Percentiles rank a stretch among this genome's conserved stretches.
phyloP scores from a whole-genome alignment of 2,113 vertebrate genomes.

The Herpetotheres cachinnans region DNA sequence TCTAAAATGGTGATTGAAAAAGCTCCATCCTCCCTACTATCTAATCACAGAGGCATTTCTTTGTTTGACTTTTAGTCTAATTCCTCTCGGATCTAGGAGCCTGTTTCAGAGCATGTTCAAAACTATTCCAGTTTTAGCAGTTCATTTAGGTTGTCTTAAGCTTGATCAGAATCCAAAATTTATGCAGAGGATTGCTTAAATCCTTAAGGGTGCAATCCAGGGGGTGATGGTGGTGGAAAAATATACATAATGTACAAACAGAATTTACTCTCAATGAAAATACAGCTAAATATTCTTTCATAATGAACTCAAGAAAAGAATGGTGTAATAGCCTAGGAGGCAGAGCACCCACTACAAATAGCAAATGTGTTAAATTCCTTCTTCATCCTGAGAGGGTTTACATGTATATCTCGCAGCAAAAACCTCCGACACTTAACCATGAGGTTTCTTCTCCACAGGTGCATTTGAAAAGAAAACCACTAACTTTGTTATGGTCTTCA shows the following conservation, averaged over 20 bases:
- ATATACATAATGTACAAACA: background rate
- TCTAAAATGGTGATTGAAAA: background rate
- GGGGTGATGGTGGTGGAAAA: background rate
- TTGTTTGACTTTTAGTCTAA: conserved; percentile 17
- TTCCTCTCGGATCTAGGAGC: background rate
- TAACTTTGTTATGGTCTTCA: background rate
- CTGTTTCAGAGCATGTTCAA: conserved; percentile 11
- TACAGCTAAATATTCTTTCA: background rate
- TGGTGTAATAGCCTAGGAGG: background rate
- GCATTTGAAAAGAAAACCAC: background rate
- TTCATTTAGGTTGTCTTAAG: background rate
- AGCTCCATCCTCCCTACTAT: background rate
- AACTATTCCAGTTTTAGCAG: conserved; percentile 34
- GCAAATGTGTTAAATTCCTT: background rate
- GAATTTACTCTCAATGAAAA: background rate
- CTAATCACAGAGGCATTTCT: conserved; percentile 27
- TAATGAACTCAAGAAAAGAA: background rate
- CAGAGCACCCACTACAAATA: background rate
- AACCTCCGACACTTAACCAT: background rate
- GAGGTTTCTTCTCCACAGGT: background rate
- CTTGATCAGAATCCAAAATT: conserved; percentile 3
- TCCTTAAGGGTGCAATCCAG: background rate
- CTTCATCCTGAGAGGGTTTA: background rate
- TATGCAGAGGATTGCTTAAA: background rate
- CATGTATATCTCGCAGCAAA: background rate